Conservation (phyloP, 2,797 vertebrate genomes). For the Gallinago nigripennis region DNA sequence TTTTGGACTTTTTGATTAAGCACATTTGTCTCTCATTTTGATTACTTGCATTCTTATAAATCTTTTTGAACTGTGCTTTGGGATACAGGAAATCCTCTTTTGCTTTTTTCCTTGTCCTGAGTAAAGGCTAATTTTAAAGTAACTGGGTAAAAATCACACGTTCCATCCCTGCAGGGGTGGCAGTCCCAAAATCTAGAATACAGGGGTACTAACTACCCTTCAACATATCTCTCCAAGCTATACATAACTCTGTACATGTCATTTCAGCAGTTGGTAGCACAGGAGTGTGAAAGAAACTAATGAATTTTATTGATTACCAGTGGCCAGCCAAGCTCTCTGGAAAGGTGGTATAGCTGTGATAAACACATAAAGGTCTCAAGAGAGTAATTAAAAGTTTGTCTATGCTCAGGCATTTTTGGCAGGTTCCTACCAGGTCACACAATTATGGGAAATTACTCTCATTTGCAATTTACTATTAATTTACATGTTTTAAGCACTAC, state of each 20-base stretch:
- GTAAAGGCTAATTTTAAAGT: neutral
- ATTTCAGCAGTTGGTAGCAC: neutral
- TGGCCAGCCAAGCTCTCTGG: neutral
- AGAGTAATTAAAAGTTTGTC: neutral
- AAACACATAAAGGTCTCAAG: neutral
- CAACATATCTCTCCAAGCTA: neutral
- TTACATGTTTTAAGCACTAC: neutral
- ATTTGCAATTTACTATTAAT: neutral
- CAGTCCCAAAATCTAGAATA: neutral
- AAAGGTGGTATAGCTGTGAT: neutral
- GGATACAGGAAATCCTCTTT: neutral
- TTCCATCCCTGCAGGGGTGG: neutral
- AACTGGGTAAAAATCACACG: rapidly evolving
- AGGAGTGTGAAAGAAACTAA: neutral
- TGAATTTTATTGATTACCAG: neutral
- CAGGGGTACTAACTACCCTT: neutral
- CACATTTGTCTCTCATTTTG: neutral
- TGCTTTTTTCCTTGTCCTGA: neutral
- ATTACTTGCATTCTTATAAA: neutral
- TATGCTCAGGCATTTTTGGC: neutral
- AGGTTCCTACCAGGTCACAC: neutral
- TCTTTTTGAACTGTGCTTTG: neutral
- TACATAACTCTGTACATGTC: neutral
- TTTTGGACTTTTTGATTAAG: neutral
- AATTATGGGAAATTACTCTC: neutral